Base-by-base conservation (phyloP, 2,888 invertebrate species). In the Amorpha juglandis region DNA sequence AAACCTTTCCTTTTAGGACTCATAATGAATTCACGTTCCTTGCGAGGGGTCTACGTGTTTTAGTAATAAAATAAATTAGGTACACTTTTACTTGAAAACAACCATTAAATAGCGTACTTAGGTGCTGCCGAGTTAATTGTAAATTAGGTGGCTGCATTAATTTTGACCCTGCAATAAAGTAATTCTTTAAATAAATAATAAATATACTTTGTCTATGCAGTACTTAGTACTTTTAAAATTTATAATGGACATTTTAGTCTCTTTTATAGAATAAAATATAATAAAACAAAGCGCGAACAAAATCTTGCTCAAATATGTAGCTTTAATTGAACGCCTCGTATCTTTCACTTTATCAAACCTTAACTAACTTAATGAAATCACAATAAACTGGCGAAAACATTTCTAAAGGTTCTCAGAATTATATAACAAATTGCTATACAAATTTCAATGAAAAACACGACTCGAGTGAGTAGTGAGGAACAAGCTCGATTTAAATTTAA, bases 401-500 rank as follows among this genome's bases (percentile, higher is more conserved):
- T 9, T 38, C 9, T 38, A 9, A 38, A 38, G 9, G 2, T 38
- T 38, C 38, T 27, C 27, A 27, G 38, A 38, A 7, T 19, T 1
- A 19, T 19, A 19, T 3, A 19, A 8, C 7, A 51, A 0, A 1
- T 6, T 19, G 11, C 19, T 27, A 63, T 45, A 45, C 6, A 72
- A 66, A 69, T 70, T 74, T 35, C 45, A 48, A 27, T n/a, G 16
- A 33, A 62, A 45, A n/a, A 48, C 42, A 51, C 55, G 48, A 12
- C 50, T 4, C 42, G 6, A 16, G 9, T 9, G 9, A 55, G 6
- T 0, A 16, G 9, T 9, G 9, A 55, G 6, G 21, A 64, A 47
- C 19, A 19, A 72, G 69, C 72, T 73, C 78, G 78, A 81, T 80
- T 84, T 81, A 76, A 69, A 81, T 80, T 80, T 79, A 82, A 83